Base-by-base conservation (phyloP, 2,113 vertebrate species). In the Colius striatus region DNA sequence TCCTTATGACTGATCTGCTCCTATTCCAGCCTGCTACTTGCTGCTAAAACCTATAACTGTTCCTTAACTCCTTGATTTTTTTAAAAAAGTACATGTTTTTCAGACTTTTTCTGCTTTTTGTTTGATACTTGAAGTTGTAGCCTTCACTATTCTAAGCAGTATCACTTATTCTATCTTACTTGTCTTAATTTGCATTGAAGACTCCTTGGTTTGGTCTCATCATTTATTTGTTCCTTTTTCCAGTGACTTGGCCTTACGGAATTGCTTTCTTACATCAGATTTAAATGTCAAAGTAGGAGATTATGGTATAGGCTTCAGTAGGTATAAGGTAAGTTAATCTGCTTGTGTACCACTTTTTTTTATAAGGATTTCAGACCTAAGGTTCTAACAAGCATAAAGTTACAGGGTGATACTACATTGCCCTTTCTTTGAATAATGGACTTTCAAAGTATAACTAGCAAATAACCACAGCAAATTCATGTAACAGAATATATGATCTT, bases 271-370 rank as follows among this genome's bases (percentile, higher is more conserved):
- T 55, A 99, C 99, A 22, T 98, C 98, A 1, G 99, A 99, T 95
- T 98, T 99, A 91, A 99, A 99, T 29, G 99, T 99, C 90, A 99
- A 99, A 98, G 98, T 99, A 75, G 99, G 99, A 87, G 99, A 99
- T 96, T 99, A 99, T 47, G 99, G 99, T 25, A 99, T 99, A 82
- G 99, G 99, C 88, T 98, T 98, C 95, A 99, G 98, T 83, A 98
- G 98, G 95, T 99, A 98, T 84, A 99, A 99, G 98, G 99, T 99
- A 97, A 98, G 98, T 67, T 71, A 43, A 38, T 65, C 20, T 71
- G 45, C 16, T 48, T 9, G n/a, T 23, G 9, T 30, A 29, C 38
- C 41, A 26, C 27, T 76, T 47, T 11, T 41, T 43, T 17, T 26
- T 2, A 50, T 7, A 81, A 74, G 51, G 26, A 25, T 71, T 86